Evolutionary conservation across 2,113 vertebrate genomes (phyloP).

Genomic region (Bubo blakistoni): DNA sequence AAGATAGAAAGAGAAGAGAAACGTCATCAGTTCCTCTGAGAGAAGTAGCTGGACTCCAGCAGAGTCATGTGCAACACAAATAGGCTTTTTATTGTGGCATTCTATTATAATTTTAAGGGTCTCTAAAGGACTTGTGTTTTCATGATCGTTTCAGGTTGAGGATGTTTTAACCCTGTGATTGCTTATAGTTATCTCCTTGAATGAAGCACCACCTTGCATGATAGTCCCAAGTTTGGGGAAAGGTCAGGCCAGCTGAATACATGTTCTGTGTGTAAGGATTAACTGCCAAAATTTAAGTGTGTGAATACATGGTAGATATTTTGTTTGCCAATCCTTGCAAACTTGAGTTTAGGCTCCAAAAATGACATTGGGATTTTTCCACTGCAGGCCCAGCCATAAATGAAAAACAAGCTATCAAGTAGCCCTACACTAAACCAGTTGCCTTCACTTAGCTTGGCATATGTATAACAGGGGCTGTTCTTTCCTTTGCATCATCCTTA

Average conservation of each 20-base stretch:
- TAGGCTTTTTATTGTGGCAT: not conserved
- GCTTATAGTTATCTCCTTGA: not conserved
- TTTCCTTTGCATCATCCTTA: not conserved
- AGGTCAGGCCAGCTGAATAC: not conserved
- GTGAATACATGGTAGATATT: not conserved
- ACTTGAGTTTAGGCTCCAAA: not conserved
- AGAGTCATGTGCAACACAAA: not conserved
- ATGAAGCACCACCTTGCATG: not conserved
- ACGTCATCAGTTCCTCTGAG: not conserved
- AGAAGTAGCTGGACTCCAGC: not conserved
- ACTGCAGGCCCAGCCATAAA: not conserved
- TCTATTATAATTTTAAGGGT: not conserved
- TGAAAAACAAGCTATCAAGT: not conserved
- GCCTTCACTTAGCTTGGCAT: not conserved
- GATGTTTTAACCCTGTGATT: not conserved
- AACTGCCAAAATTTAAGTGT: not conserved
- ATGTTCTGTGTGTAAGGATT: not conserved
- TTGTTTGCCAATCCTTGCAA: not conserved
- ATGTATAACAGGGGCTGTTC: not conserved
- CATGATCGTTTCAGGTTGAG: not conserved
- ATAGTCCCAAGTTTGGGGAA: not conserved
- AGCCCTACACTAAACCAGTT: not conserved
- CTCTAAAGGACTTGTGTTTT: not conserved
- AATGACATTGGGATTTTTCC: not conserved
- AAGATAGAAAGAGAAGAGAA: not conserved